Evolutionary conservation across 1,140 invertebrate genomes (phyloP), one percentile per base, ranked within the genome.

Genomic region (Pseudomyrmex flavicornis): DNA sequence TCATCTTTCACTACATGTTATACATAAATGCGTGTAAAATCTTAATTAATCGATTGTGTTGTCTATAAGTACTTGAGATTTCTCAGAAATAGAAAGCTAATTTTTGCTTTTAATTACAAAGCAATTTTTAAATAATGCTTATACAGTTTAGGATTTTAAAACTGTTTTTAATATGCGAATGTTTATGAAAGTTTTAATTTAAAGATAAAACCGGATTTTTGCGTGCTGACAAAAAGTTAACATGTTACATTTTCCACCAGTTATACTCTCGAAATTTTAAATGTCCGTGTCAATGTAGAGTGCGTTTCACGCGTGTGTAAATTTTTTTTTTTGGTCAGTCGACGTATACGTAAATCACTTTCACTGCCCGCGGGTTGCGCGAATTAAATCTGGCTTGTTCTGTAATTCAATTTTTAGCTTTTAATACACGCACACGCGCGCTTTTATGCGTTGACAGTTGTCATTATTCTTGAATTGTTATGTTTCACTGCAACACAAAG

Each of bases 341-440:
- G 72, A 75, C 70, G 15, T 62, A 54, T 50, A 63, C 79, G 70
- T 82, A 82, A 82, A 82, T 82, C 79, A 82, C 79, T 82, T 82
- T 82, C 79, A 75, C 79, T 75, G 79, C 70, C 72, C 48, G 70
- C 46, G 48, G 79, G 79, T 20, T 73, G 59, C 15, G 35, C 79
- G 61, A 82, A 82, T 75, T 61, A 82, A 74, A 82, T 82, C 79
- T 59, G 79, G 69, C 79, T 80, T 82, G 69, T 82, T 75, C 58
- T 63, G 79, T 82, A 82, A 82, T 82, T 75, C 79, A 62, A 82
- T 82, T 82, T 82, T 82, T 75, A 63, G 70, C 61, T 82, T 82
- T 82, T 74, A 74, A 73, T 82, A 75, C 58, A 62, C 68, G 68
- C 79, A 50, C 69, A 75, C 58, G 62, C 68, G 68, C 79, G 59